phyloP scores from a whole-genome alignment of 2,888 invertebrate genomes.

The Diarsia dahlii region DNA sequence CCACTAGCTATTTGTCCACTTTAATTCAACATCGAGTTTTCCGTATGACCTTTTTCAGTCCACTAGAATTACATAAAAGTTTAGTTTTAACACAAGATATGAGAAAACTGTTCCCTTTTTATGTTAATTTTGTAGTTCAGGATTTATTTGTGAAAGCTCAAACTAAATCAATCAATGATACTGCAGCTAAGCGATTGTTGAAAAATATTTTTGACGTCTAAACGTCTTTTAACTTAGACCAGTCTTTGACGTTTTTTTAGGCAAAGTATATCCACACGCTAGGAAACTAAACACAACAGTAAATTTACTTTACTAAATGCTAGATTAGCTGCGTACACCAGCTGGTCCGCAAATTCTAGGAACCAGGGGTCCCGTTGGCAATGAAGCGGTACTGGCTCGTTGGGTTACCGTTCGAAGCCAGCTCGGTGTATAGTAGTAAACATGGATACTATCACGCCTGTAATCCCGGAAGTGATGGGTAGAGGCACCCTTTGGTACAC shows the following conservation, averaged over 20 bases:
- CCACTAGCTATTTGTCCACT: too few species aligned
- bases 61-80: too few species aligned
- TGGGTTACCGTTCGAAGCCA: slow-evolving; percentile 48
- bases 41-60: too few species aligned
- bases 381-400: slow-evolving; percentile 46
- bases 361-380: slow-evolving; percentile 56
- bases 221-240: neutral
- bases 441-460: neutral
- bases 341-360: slow-evolving; percentile 47
- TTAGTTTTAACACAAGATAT: too few species aligned
- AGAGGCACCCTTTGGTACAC: neutral
- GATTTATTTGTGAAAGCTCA: neutral
- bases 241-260: too few species aligned
- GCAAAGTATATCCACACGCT: neutral
- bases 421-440: neutral
- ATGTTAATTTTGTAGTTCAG: too few species aligned
- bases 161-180: neutral
- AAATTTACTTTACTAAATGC: neutral
- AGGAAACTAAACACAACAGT: neutral
- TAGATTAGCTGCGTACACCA: neutral
- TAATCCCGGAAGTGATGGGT: neutral
- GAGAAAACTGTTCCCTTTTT: too few species aligned
- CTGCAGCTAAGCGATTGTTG: neutral
- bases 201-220: neutral
- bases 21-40: too few species aligned